Evolutionary conservation across 1,140 invertebrate species (phyloP), one percentile per base, ranked within the genome.

Genomic region (Magallana ariakensis): DNA sequence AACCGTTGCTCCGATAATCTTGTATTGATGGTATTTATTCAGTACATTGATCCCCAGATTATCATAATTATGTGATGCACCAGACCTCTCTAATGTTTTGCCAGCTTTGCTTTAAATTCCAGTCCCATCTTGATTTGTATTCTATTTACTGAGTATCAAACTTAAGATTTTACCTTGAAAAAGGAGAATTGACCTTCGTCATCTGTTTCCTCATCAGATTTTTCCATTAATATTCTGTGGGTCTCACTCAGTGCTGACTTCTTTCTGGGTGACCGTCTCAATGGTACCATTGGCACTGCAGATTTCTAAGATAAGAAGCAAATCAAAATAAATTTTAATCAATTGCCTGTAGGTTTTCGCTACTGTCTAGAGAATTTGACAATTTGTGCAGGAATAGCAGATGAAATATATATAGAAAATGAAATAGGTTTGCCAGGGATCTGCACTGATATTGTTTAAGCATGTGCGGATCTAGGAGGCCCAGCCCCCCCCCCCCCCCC

Each of bases 171-270:
- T 60, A 11, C 58, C 58, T 60, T 60, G 19, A 60, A 15, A 60
- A 60, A 60, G 6, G 58, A 60, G 11, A 0, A 1, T 60, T 15
- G 58, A 60, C 11, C 58, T 16, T 60, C 11, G 15, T 60, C 58
- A 60, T 60, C 58, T 16, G 58, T 60, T 60, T 60, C 58, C 19
- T 60, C 58, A 60, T 60, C 58, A 60, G 58, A 60, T 60, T 6
- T 60, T 60, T 60, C 58, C 58, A 60, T 60, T 60, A 60, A 60
- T 60, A 16, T 60, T 60, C 58, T 60, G 15, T 60, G 58, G 15
- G 58, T n/a, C 58, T 60, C 15, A 60, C 19, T 60, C 58, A 60
- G 58, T 60, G 58, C 15, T 60, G 58, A 60, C 58, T 60, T 60
- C 58, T 60, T 60, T 60, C 58, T 60, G 58, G 58, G 58, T 60